Evolutionary conservation across 2,113 vertebrate genomes (phyloP).

Genomic region (Sebastes schlegelii): DNA sequence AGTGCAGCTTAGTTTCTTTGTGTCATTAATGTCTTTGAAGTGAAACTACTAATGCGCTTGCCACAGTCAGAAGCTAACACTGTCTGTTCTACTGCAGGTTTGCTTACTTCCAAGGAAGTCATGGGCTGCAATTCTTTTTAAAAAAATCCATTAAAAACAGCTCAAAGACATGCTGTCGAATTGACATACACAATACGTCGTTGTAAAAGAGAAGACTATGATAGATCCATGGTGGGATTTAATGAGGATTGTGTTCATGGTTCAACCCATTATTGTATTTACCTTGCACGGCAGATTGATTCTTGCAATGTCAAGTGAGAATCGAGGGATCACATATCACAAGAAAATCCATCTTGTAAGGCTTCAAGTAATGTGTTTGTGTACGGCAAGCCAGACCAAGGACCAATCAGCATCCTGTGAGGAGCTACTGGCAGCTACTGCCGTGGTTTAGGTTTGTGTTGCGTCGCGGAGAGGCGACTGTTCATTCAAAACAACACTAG

Average conservation of each 20-base stretch:
- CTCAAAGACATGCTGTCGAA: not conserved
- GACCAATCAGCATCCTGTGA: too few species aligned
- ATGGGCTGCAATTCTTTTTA: not conserved
- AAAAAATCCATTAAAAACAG: conserved; percentile 8
- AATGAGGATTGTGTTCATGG: not conserved
- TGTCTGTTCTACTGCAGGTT: not conserved
- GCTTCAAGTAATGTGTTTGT: too few species aligned
- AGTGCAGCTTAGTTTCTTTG: conserved; percentile 24
- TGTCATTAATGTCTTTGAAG: conserved; percentile 35
- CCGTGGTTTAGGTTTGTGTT: too few species aligned
- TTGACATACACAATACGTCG: not conserved
- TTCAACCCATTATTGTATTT: not conserved
- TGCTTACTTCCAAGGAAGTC: not conserved
- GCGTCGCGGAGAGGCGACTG: too few species aligned
- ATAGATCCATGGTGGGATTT: not conserved
- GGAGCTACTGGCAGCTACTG: too few species aligned
- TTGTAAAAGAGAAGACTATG: not conserved
- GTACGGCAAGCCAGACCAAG: too few species aligned
- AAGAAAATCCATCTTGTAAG: too few species aligned
- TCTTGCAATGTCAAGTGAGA: too few species aligned
- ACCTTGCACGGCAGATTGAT: too few species aligned
- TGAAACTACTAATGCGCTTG: not conserved
- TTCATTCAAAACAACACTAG: too few species aligned
- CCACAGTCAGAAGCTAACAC: not conserved
- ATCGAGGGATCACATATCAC: too few species aligned